phyloP scores from a whole-genome alignment of 2,113 vertebrate genomes.

The Mobula birostris region DNA sequence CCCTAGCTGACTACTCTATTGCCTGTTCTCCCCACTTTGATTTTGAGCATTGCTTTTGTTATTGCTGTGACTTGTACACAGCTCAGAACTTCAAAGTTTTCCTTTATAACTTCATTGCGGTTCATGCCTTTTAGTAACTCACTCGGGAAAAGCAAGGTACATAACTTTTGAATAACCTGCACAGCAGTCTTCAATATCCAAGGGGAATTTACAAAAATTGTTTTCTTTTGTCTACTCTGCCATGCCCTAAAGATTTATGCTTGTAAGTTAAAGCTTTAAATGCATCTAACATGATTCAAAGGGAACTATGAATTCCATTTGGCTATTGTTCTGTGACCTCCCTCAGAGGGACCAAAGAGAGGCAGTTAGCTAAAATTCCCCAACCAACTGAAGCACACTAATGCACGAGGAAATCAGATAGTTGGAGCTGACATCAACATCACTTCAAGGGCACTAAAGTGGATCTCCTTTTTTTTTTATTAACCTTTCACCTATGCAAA shows the following conservation, averaged over 20 bases:
- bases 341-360: conserved; percentile 52
- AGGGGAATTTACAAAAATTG: conserved; percentile 48
- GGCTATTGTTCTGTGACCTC: conserved; percentile 53
- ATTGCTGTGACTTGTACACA: conserved; percentile 61
- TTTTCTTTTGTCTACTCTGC: conserved; percentile 52
- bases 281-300: conserved; percentile 57
- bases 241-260: conserved; percentile 57
- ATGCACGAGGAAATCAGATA: conserved; percentile 41
- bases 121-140: conserved; percentile 71
- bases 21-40: background rate
- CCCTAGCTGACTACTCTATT: background rate
- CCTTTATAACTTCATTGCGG: conserved; percentile 61
- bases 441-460: conserved; percentile 62
- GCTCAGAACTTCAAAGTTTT: conserved; percentile 66
- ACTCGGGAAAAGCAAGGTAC: conserved; percentile 62
- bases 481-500: background rate
- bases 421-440: conserved; percentile 60
- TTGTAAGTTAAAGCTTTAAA: conserved; percentile 55
- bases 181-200: conserved; percentile 52
- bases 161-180: conserved; percentile 65
- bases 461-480: conserved; percentile 49
- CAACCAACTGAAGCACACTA: background rate
- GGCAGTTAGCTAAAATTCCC: conserved; percentile 10
- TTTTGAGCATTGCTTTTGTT: background rate
- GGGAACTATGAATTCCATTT: conserved; percentile 49